Conservation (phyloP, 2,797 vertebrate genomes). For the Selene dorsalis region DNA sequence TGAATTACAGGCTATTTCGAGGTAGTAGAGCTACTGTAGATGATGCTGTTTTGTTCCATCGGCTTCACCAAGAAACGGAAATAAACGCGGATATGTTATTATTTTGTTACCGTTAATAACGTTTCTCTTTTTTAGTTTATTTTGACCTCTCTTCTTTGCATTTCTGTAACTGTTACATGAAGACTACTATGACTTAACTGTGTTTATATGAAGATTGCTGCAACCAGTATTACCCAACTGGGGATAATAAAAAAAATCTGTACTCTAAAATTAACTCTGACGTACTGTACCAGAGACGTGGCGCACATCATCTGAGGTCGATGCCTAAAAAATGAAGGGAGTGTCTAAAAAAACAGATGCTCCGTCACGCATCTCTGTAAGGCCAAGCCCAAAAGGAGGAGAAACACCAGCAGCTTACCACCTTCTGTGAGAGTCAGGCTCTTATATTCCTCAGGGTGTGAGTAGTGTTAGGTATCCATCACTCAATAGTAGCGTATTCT, state of each 20-base stretch:
- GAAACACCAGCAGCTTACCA: conserved; percentile 67
- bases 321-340: conserved; percentile 38
- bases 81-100: conserved; percentile 7
- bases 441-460: conserved; percentile 45
- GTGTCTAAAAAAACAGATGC: conserved; percentile 35
- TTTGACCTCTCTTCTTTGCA: conserved; percentile 10
- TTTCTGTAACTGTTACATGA: conserved; percentile 18
- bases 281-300: conserved; percentile 4
- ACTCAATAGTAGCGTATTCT: conserved; percentile 52
- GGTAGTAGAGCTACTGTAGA: conserved; percentile 23
- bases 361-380: conserved; percentile 34
- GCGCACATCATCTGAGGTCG: conserved; percentile 25
- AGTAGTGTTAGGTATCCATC: conserved; percentile 67
- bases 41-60: conserved; percentile 13
- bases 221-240: conserved; percentile 26
- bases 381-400: conserved; percentile 43
- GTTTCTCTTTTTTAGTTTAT: not conserved
- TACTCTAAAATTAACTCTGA: conserved; percentile 34
- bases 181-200: conserved; percentile 29
- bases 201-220: conserved; percentile 22
- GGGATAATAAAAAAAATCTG: conserved; percentile 24
- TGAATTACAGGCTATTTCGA: conserved; percentile 33
- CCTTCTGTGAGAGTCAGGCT: conserved; percentile 43
- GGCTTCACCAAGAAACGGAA: not conserved
- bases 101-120: conserved; percentile 10